Conservation (phyloP, 92 coral and sea anemone genomes). For the Pocillopora meandrina region DNA sequence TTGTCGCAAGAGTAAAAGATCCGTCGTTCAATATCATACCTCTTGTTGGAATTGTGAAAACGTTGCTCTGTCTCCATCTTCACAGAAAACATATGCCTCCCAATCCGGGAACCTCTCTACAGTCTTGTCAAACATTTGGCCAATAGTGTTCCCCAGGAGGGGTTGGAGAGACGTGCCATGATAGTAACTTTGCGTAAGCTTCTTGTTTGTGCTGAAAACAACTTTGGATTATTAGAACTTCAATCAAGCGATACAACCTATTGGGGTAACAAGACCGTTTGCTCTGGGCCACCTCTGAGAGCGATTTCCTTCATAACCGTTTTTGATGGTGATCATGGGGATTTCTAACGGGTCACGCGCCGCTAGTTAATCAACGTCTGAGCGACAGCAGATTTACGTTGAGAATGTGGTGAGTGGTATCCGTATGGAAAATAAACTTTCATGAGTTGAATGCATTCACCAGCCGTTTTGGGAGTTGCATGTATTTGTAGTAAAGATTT, state of each 20-base stretch:
- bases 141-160: slow-evolving; percentile 82
- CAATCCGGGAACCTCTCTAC: slow-evolving; percentile 83
- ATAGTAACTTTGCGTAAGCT: slow-evolving; percentile 73
- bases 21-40: neutral
- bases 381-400: too few relatives aligned
- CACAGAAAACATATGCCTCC: slow-evolving; percentile 89
- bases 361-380: too few relatives aligned
- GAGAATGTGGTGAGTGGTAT: too few relatives aligned
- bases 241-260: neutral
- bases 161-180: slow-evolving; percentile 71
- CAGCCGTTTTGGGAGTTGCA: too few relatives aligned
- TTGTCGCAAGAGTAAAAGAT: neutral
- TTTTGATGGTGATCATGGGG: too few relatives aligned
- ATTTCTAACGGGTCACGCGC: too few relatives aligned
- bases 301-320: too few relatives aligned
- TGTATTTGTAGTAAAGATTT: too few relatives aligned
- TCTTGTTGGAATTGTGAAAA: slow-evolving; percentile 84
- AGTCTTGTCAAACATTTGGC: slow-evolving; percentile 72
- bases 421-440: too few relatives aligned
- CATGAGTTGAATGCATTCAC: too few relatives aligned
- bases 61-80: slow-evolving; percentile 80
- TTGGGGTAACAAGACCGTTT: too few relatives aligned
- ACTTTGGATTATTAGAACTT: neutral
- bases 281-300: too few relatives aligned
- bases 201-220: slow-evolving; percentile 35